These are phyloP conservation scores for Drosophila sp. DNA, from an alignment of 1,140 invertebrate genomes.

Conservation along the genomic window DNA sequence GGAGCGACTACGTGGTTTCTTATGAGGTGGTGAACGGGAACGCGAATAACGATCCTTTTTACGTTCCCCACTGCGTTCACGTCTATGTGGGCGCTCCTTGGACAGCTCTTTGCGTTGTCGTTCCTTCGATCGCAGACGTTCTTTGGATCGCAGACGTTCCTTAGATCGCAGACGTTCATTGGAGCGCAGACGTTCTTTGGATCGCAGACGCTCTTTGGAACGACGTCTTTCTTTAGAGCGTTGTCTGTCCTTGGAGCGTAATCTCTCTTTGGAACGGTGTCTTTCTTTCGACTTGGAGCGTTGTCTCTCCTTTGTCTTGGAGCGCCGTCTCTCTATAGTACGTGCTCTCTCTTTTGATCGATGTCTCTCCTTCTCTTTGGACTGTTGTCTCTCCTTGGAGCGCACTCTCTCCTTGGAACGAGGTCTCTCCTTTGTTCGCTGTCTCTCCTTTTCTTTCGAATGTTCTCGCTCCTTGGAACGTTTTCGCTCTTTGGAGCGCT, in stretches of 20 bases:
- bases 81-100: conserved; percentile 38
- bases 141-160: too few relatives aligned
- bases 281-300: conserved; percentile 4
- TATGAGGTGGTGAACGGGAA: conserved; percentile 33
- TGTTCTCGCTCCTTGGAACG: conserved; percentile 37
- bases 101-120: not conserved
- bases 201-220: conserved; percentile 15
- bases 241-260: not conserved
- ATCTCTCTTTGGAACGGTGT: conserved; percentile 15
- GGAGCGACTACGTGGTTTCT: conserved; percentile 35
- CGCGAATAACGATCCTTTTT: conserved; percentile 43
- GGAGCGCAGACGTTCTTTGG: conserved; percentile 14
- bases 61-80: not conserved
- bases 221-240: conserved; percentile 22
- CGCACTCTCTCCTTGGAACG: conserved; percentile 29
- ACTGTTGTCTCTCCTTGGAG: conserved; percentile 27
- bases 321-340: conserved; percentile 18
- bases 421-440: conserved; percentile 39
- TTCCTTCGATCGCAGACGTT: conserved; percentile 5
- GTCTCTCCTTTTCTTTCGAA: conserved; percentile 30
- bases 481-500: conserved; percentile 18
- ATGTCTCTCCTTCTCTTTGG: conserved; percentile 34
- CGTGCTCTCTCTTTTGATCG: conserved; percentile 40
- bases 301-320: conserved; percentile 15
- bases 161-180: conserved; percentile 9